Conservation (phyloP, 2,888 invertebrate species). For the Rambutsinella grinnellia region DNA sequence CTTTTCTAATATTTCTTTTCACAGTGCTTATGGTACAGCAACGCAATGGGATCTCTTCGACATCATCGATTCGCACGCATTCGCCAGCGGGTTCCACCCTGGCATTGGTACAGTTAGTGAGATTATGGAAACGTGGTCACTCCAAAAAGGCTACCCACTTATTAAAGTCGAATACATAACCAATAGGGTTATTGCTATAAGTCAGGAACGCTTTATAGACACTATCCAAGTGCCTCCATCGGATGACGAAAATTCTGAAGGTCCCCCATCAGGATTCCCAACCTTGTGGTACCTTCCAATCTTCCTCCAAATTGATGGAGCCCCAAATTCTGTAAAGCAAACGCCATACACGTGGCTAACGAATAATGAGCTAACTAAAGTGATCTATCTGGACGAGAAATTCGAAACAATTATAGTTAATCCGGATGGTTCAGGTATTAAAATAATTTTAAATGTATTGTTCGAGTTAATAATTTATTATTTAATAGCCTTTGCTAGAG, state of each 20-base stretch:
- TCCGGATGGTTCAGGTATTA: slow-evolving; percentile 34
- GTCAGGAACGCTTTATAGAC: slow-evolving; percentile 17
- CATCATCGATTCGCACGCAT: slow-evolving; percentile 26
- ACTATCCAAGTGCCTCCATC: neutral
- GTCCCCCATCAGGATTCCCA: neutral
- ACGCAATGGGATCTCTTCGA: slow-evolving; percentile 57
- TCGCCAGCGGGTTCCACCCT: slow-evolving; percentile 14
- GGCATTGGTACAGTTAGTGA: slow-evolving; percentile 16
- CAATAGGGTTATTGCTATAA: slow-evolving; percentile 9
- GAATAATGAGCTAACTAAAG: neutral
- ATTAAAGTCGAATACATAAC: slow-evolving; percentile 31
- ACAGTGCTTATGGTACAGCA: slow-evolving; percentile 47
- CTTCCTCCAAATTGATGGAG: neutral
- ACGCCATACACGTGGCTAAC: slow-evolving; percentile 21
- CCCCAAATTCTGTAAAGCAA: neutral
- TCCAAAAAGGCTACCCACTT: slow-evolving; percentile 34
- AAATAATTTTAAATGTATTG: neutral
- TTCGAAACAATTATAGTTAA: slow-evolving; percentile 31
- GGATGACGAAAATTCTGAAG: neutral
- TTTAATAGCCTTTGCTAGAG: slow-evolving; percentile 39
- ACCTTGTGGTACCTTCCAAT: slow-evolving; percentile 36
- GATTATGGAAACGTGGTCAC: slow-evolving; percentile 46
- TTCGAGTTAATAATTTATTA: neutral
- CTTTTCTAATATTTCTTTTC: slow-evolving; percentile 8
- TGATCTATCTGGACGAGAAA: slow-evolving; percentile 15